Conservation (phyloP, 2,113 vertebrate genomes). For the Platycercus adscitus region DNA sequence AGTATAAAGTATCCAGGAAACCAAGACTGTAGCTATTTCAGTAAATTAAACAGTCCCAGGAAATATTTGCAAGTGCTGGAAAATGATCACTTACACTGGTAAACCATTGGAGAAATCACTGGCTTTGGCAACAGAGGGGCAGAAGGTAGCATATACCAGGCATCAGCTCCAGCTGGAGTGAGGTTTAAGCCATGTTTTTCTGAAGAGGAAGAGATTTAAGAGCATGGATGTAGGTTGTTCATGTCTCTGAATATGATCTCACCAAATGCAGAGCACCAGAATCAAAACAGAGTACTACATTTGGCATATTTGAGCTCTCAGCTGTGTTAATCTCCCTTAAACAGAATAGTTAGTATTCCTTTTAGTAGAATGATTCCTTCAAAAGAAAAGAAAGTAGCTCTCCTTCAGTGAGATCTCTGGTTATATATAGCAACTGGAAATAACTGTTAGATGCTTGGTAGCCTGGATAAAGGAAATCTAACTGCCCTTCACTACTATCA, state of each 20-base stretch:
- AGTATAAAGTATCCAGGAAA: not conserved
- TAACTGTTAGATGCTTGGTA: not conserved
- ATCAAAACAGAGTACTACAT: not conserved
- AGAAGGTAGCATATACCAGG: not conserved
- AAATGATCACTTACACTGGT: not conserved
- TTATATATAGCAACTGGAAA: not conserved
- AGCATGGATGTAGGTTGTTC: not conserved
- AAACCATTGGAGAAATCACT: not conserved
- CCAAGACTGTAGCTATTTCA: not conserved
- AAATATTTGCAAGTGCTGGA: not conserved
- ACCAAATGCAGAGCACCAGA: not conserved
- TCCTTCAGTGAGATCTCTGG: not conserved
- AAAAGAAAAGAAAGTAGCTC: not conserved
- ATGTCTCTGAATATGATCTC: not conserved
- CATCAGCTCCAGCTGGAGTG: not conserved
- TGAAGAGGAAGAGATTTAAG: not conserved
- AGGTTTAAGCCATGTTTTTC: not conserved
- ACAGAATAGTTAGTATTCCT: not conserved
- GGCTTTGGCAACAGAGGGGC: not conserved
- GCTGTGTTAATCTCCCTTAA: not conserved
- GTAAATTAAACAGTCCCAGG: not conserved
- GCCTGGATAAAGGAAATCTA: not conserved
- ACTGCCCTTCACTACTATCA: fast-evolving
- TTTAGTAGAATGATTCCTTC: not conserved
- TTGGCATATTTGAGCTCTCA: not conserved